These are phyloP conservation scores for Gallinago jamesoni DNA, from an alignment of 2,113 vertebrate species.

Conservation along the genomic window DNA sequence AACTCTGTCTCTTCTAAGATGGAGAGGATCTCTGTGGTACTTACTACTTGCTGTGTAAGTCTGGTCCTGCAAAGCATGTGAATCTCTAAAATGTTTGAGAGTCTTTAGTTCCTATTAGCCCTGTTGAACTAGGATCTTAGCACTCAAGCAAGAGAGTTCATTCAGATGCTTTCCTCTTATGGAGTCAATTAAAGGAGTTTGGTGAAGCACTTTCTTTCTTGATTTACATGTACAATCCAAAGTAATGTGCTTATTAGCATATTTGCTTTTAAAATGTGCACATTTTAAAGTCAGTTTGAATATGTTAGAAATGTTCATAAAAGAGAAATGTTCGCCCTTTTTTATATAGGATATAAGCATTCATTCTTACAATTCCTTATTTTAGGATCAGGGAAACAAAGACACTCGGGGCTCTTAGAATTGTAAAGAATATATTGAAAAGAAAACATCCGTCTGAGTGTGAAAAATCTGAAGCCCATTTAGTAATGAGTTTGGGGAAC, in stretches of 20 bases:
- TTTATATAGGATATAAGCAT: neutral
- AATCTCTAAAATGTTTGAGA: neutral
- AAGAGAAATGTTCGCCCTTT: neutral
- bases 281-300: neutral
- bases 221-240: neutral
- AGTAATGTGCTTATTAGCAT: neutral
- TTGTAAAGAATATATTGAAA: neutral
- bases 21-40: neutral
- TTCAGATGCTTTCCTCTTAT: neutral
- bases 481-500: neutral
- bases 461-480: neutral
- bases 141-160: neutral
- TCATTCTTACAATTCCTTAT: neutral
- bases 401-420: neutral
- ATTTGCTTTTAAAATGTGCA: neutral
- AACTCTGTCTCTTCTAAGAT: neutral
- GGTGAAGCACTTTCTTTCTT: neutral
- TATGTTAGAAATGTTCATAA: neutral
- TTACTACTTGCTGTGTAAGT: neutral
- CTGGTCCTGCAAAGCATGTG: neutral
- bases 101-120: neutral
- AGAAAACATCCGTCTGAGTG: neutral
- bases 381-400: neutral
- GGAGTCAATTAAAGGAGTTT: neutral
- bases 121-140: neutral